These are phyloP conservation scores for Catostylus mosaicus DNA, from an alignment of 30 jellyfish, hydroid and myxozoan species.

Conservation along the genomic window DNA sequence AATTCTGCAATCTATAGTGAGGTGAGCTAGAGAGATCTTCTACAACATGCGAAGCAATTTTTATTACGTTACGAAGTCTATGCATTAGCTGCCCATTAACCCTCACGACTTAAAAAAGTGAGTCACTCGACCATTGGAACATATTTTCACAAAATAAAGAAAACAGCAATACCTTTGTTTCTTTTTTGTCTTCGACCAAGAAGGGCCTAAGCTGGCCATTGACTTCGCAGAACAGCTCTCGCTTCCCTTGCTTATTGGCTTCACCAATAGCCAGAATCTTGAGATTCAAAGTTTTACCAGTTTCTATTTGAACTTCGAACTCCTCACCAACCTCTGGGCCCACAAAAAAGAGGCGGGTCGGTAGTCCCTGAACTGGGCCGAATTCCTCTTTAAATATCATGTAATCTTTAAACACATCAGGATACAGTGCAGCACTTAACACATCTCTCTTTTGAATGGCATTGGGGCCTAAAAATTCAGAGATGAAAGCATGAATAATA, in stretches of 20 bases:
- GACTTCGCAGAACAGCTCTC: conserved; percentile 96
- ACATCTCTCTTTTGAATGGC: conserved; percentile 77
- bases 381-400: conserved; percentile 82
- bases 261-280: conserved; percentile 98
- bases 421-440: conserved; percentile 96
- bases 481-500: no score
- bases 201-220: conserved; percentile 97
- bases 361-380: conserved; percentile 98
- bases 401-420: conserved; percentile 90
- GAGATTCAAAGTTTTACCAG: conserved; percentile 85
- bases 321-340: conserved; percentile 98
- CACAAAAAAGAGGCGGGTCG: conserved; percentile 95
- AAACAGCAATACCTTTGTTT: conserved; percentile 65
- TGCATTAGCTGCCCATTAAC: no score
- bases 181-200: conserved; percentile 90
- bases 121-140: no score
- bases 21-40: no score
- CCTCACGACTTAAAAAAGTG: no score
- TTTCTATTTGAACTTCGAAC: conserved; percentile 86
- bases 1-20: no score
- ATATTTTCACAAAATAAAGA: neutral
- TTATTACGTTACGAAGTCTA: no score
- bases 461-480: conserved; percentile 47
- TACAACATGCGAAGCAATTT: no score
- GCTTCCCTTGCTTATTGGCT: conserved; percentile 89